Conservation (phyloP, 2,888 invertebrate species). For the Lasioglossum marginatum region DNA sequence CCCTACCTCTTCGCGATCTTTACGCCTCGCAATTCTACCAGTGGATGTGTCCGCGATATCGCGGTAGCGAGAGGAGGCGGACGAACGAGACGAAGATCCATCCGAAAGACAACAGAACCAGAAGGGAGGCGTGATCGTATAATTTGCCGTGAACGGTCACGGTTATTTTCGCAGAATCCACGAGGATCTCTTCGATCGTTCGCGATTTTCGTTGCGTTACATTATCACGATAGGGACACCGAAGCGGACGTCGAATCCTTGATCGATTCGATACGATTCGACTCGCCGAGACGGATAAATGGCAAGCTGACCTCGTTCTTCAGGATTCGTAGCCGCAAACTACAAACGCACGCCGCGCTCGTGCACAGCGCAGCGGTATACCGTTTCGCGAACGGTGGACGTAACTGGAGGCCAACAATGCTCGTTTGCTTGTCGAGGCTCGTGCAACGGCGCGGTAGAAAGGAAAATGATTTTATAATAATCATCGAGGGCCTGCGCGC, state of each 20-base stretch:
- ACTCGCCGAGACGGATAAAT: not conserved
- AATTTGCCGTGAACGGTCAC: slow-evolving; percentile 28
- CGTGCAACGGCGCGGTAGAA: slow-evolving; percentile 64
- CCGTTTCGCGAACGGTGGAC: slow-evolving; percentile 29
- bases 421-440: slow-evolving; percentile 48
- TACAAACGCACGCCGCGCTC: not conserved
- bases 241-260: not conserved
- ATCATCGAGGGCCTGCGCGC: slow-evolving; percentile 60
- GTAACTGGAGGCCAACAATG: slow-evolving; percentile 48
- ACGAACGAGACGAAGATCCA: slow-evolving; percentile 43
- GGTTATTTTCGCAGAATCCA: not conserved
- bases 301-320: slow-evolving; percentile 13
- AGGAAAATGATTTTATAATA: slow-evolving; percentile 75
- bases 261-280: not conserved
- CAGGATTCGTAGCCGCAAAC: slow-evolving; percentile 1
- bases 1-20: slow-evolving; percentile 44
- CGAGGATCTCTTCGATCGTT: not conserved
- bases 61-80: slow-evolving; percentile 54
- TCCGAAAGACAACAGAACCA: slow-evolving; percentile 17
- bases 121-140: slow-evolving; percentile 36
- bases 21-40: slow-evolving; percentile 52
- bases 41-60: slow-evolving; percentile 46
- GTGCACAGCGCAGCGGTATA: slow-evolving; percentile 4
- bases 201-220: not conserved
- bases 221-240: not conserved